These are phyloP conservation scores for Drosophila aldrichi DNA, from an alignment of 2,888 invertebrate species.

Conservation along the genomic window DNA sequence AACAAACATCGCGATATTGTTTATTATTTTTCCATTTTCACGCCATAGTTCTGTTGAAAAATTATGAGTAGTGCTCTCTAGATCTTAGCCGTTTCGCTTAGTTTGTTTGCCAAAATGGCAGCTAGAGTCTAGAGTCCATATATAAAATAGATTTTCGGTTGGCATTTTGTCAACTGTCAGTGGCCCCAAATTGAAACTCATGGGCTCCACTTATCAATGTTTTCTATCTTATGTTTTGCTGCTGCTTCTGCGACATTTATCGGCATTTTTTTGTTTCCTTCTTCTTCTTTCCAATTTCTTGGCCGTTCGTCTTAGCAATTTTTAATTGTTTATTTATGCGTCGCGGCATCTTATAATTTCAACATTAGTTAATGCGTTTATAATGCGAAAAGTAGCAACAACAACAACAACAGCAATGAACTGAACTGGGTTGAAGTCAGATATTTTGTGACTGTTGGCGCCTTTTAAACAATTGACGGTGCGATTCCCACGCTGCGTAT, in stretches of 20 bases:
- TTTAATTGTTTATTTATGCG: slow-evolving; percentile 65
- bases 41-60: neutral
- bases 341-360: slow-evolving; percentile 45
- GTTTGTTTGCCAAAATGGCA: slow-evolving; percentile 35
- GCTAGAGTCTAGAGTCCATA: slow-evolving; percentile 1
- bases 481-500: slow-evolving; percentile 77
- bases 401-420: slow-evolving; percentile 16
- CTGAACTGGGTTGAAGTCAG: slow-evolving; percentile 11
- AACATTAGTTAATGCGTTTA: slow-evolving; percentile 77
- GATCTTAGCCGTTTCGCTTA: slow-evolving; percentile 10
- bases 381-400: slow-evolving; percentile 64
- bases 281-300: neutral
- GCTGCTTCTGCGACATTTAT: slow-evolving; percentile 48
- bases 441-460: slow-evolving; percentile 58
- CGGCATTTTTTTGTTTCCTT: slow-evolving; percentile 33
- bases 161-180: slow-evolving; percentile 66
- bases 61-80: slow-evolving; percentile 11
- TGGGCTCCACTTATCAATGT: slow-evolving; percentile 63
- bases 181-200: slow-evolving; percentile 55
- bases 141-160: slow-evolving; percentile 31
- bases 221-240: slow-evolving; percentile 31
- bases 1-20: neutral
- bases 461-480: slow-evolving; percentile 73
- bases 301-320: slow-evolving; percentile 24
- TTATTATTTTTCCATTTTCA: neutral